A percentile compares a stretch with the other conserved stretches of the same genome.
Conservation (phyloP, 1,140 invertebrate genomes). For the Coelopa frigida region DNA sequence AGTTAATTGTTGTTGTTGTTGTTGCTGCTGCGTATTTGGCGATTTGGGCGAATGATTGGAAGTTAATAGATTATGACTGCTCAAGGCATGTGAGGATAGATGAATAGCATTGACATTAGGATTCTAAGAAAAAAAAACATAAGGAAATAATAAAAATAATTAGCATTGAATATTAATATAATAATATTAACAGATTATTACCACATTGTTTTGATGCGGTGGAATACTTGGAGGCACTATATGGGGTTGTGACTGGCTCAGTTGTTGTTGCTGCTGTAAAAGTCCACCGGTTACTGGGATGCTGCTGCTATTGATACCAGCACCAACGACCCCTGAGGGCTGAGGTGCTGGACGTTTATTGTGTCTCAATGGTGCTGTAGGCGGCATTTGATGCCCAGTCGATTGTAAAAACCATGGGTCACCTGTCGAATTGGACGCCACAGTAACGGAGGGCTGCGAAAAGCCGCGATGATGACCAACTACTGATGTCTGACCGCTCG, state of each 20-base stretch:
- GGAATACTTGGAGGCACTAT: constrained; percentile 41
- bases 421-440: constrained; percentile 32
- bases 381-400: constrained; percentile 43
- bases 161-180: neutral
- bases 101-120: constrained; percentile 29
- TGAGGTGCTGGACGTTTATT: constrained; percentile 43
- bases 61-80: constrained; percentile 44
- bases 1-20: constrained; percentile 21
- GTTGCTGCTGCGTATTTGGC: constrained; percentile 38
- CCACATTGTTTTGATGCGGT: constrained; percentile 40
- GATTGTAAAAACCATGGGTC: constrained; percentile 46
- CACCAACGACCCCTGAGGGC: constrained; percentile 16
- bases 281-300: constrained; percentile 9
- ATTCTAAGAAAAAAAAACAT: constrained; percentile 24
- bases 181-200: constrained; percentile 14
- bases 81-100: constrained; percentile 43
- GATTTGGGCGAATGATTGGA: constrained; percentile 44
- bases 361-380: constrained; percentile 40
- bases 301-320: constrained; percentile 13
- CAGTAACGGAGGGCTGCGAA: constrained; percentile 40
- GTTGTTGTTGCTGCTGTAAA: constrained; percentile 31
- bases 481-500: constrained; percentile 42
- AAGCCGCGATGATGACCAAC: constrained; percentile 45
- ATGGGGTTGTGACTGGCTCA: constrained; percentile 42
- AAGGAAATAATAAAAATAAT: constrained; percentile 1